These are phyloP conservation scores for Coluber constrictor DNA, from an alignment of 2,797 vertebrate genomes.

Conservation along the genomic window DNA sequence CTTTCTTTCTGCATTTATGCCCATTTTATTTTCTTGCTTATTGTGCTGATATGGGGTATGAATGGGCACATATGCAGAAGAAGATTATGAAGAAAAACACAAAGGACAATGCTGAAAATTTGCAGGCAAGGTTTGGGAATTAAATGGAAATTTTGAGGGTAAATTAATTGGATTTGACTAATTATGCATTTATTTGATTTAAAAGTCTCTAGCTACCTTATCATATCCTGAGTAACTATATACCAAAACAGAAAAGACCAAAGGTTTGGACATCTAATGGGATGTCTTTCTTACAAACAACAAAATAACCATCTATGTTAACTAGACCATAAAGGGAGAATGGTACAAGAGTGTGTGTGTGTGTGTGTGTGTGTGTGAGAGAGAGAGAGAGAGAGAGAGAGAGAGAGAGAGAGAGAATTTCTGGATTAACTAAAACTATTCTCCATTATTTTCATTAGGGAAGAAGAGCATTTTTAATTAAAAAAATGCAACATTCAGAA, in stretches of 20 bases:
- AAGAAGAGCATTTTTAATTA: neutral
- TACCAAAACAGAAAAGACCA: neutral
- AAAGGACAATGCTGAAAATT: neutral
- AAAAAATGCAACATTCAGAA: neutral
- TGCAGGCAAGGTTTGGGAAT: neutral
- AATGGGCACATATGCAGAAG: neutral
- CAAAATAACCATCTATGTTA: neutral
- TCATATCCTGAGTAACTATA: neutral
- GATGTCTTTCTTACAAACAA: neutral
- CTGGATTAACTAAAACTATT: neutral
- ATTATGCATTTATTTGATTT: no score
- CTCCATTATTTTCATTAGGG: neutral
- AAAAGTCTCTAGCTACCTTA: neutral
- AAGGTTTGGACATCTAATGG: no score
- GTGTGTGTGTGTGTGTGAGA: no score
- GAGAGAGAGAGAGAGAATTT: no score
- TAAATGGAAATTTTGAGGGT: neutral
- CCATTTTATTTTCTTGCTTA: neutral
- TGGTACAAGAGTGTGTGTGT: neutral
- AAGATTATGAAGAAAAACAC: neutral
- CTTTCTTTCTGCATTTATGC: neutral
- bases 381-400: no score
- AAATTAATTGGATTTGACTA: no score
- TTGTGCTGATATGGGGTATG: neutral
- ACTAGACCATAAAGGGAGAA: slow-evolving; percentile 2